phyloP scores from a whole-genome alignment of 2,797 vertebrate species.

The Tadarida brasiliensis region DNA sequence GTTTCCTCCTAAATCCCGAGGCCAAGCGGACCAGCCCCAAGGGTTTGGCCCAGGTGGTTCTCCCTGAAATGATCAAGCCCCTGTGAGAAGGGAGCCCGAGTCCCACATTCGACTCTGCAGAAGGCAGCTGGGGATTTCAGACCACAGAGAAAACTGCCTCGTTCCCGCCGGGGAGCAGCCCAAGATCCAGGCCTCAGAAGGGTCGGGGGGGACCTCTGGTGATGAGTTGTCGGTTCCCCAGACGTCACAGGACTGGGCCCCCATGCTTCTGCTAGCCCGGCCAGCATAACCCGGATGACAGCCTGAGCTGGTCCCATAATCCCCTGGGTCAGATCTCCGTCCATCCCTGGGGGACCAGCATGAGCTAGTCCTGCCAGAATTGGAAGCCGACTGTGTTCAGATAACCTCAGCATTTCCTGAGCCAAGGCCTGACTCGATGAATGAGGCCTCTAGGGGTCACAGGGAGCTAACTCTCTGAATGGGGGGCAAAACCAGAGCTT shows the following conservation, averaged over 20 bases:
- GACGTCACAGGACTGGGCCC: neutral
- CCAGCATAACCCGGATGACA: fast-evolving
- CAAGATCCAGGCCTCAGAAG: neutral
- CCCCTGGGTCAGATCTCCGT: neutral
- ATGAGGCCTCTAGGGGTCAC: neutral
- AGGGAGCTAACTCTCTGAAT: neutral
- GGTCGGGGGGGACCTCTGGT: neutral
- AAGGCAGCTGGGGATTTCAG: neutral
- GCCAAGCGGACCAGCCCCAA: neutral
- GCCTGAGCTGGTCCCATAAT: neutral
- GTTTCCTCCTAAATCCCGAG: constrained; percentile 8
- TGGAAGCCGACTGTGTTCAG: neutral
- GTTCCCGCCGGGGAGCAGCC: neutral
- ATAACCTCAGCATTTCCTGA: neutral
- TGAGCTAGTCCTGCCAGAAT: neutral
- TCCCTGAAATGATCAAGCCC: neutral
- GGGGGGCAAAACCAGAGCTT: fast-evolving
- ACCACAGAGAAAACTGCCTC: fast-evolving
- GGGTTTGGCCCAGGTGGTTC: constrained; percentile 22
- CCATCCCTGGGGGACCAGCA: neutral
- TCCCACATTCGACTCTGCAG: neutral
- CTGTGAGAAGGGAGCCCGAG: neutral
- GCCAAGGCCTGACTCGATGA: neutral
- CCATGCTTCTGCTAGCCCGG: neutral
- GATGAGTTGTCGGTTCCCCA: neutral